Conservation (phyloP, 2,113 vertebrate species). For the Xerus inauris region DNA sequence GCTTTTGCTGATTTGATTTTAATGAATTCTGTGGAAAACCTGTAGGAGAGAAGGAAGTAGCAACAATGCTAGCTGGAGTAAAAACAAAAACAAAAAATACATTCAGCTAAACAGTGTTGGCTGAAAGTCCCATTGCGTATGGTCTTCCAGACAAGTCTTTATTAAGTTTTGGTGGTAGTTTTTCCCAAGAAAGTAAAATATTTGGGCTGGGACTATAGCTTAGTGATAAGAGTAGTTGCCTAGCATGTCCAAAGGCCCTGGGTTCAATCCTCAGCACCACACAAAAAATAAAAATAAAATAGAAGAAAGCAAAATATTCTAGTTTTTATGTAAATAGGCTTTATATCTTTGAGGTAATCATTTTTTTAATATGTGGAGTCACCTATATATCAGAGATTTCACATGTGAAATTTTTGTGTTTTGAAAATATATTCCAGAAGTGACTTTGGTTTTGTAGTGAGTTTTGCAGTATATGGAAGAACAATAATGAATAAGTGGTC, state of each 20-base stretch:
- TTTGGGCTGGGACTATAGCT: neutral
- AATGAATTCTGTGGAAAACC: slow-evolving; percentile 4
- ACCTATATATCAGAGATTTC: neutral
- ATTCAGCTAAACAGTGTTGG: neutral
- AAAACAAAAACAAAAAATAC: neutral
- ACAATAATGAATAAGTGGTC: neutral
- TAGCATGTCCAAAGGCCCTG: neutral
- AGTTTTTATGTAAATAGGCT: neutral
- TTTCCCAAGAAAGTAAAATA: slow-evolving; percentile 36
- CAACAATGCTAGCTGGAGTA: neutral
- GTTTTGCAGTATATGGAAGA: neutral
- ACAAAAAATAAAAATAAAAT: neutral
- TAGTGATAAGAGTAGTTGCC: neutral
- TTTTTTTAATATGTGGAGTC: neutral
- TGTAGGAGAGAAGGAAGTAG: neutral
- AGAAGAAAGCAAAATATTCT: neutral
- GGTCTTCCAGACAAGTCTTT: slow-evolving; percentile 11
- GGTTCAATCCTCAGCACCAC: neutral
- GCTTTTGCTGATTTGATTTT: slow-evolving; percentile 9
- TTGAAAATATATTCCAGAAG: neutral
- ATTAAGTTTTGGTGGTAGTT: slow-evolving; percentile 15
- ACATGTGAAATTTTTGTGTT: neutral
- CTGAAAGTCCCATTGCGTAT: neutral
- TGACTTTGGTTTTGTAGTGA: neutral
- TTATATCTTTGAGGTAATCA: neutral